Base-by-base conservation (phyloP, 2,797 vertebrate genomes). In the Muscicapa striata region DNA sequence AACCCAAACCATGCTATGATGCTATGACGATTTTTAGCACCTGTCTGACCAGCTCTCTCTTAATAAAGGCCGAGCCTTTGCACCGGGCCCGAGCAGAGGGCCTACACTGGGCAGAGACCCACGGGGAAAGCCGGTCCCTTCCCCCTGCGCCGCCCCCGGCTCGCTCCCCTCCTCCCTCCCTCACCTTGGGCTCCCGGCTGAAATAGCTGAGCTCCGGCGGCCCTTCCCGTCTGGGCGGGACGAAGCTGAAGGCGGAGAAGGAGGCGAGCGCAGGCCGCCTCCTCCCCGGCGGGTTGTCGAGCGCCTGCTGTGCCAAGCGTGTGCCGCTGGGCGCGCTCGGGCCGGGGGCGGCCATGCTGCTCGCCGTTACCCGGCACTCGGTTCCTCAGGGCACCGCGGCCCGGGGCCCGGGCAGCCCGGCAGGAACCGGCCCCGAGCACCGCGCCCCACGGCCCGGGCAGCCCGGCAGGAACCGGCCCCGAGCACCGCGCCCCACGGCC, bases 171-270 rank as follows among this genome's bases (percentile, higher is more conserved):
- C 29, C 2, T 11, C 29, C 2, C 5, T 10, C 1, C 29, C 95
- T 54, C 89, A 98, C 98, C 97, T 93, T 76, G 66, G 51, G 20
- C 66, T 41, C 48, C 49, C 95, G 94, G 75, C 26, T 13, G 75
- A 93, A 98, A 57, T 98, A 98, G 87, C 97, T 98, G 76, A 94
- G 95, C 77, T 98, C 97, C 9, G 94, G 70, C 12, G 95, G 95
- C 21, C 88, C 96, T 20, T 54, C 93, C 61, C 93, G 97, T 11
- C 93, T 57, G 38, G 93, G 49, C 4, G 98, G 98, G 63, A 98
- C 2, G 82, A 67, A 77, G 93, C 97, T 93, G 93, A 97, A 97
- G 69, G 96, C 76, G 2, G 98, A 97, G 54, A 90, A 82, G 16
- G 92, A n/a, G 2, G 61, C 62, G 16, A 94, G 34, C 3, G 95